Conservation (phyloP, 2,797 vertebrate genomes). For the Petrocephalus schoutedeni region DNA sequence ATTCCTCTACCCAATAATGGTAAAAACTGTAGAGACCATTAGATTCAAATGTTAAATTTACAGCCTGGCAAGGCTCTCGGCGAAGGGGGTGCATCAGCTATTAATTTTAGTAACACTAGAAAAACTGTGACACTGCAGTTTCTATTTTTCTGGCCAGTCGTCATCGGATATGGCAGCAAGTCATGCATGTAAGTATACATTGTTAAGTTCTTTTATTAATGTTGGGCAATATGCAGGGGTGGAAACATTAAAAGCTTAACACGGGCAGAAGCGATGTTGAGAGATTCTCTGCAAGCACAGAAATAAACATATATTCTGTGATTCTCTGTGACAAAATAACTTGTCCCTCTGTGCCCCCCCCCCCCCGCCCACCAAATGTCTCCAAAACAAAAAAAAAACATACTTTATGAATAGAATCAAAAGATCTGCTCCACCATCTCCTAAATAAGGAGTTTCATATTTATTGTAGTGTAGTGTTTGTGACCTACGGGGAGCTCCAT, state of each 20-base stretch:
- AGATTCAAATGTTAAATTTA: neutral
- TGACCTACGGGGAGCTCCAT: neutral
- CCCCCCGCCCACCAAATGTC: neutral
- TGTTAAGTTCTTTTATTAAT: neutral
- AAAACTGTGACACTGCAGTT: neutral
- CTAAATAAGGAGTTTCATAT: neutral
- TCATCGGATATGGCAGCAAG: neutral
- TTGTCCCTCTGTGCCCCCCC: neutral
- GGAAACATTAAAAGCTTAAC: neutral
- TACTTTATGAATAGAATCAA: neutral
- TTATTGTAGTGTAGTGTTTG: neutral
- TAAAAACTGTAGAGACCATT: neutral
- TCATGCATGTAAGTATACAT: neutral
- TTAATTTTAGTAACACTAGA: neutral
- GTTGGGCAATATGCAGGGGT: neutral
- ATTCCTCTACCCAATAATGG: neutral
- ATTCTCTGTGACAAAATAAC: neutral
- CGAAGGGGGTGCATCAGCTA: neutral
- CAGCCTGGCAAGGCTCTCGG: neutral
- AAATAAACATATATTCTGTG: neutral
- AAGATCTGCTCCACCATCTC: neutral
- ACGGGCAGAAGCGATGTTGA: neutral
- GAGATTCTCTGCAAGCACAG: neutral
- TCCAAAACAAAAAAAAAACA: neutral
- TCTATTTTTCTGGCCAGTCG: neutral